phyloP scores from a whole-genome alignment of 2,888 invertebrate species.

The Chromoteleia sp. region DNA sequence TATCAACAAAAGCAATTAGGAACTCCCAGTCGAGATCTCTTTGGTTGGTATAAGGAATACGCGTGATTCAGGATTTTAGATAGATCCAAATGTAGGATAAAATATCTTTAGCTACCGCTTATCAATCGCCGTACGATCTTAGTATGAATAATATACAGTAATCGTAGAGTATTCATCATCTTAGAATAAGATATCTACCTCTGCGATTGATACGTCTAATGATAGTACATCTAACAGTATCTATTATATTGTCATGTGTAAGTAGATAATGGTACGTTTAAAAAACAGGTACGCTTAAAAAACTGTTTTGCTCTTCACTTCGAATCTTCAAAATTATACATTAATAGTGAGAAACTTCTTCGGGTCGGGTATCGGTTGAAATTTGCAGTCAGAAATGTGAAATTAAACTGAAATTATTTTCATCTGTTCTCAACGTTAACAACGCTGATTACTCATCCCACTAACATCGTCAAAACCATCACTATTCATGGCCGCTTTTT shows the following conservation, averaged over 20 bases:
- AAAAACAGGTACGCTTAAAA: too few relatives aligned
- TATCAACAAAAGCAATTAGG: conserved; percentile 22
- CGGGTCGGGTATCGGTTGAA: too few relatives aligned
- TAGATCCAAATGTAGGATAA: conserved; percentile 16
- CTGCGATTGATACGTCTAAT: conserved; percentile 34
- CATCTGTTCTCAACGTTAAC: neutral
- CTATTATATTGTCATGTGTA: conserved; percentile 28
- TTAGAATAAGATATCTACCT: conserved; percentile 31
- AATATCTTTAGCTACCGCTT: conserved; percentile 4
- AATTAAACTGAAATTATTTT: neutral
- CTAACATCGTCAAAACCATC: conserved; percentile 1
- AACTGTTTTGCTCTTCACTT: too few relatives aligned
- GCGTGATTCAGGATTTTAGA: conserved; percentile 14
- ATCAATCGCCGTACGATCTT: conserved; percentile 1
- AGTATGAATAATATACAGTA: conserved; percentile 7
- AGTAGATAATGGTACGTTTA: neutral
- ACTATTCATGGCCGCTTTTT: conserved; percentile 40
- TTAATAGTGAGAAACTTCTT: neutral
- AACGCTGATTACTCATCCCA: neutral
- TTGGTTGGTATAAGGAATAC: neutral
- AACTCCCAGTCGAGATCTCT: neutral
- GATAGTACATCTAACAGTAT: conserved; percentile 21
- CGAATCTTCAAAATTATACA: neutral
- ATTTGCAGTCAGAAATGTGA: neutral
- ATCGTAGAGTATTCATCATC: conserved; percentile 23